Base-by-base conservation (phyloP, 2,797 vertebrate genomes). In the Prionace glauca region DNA sequence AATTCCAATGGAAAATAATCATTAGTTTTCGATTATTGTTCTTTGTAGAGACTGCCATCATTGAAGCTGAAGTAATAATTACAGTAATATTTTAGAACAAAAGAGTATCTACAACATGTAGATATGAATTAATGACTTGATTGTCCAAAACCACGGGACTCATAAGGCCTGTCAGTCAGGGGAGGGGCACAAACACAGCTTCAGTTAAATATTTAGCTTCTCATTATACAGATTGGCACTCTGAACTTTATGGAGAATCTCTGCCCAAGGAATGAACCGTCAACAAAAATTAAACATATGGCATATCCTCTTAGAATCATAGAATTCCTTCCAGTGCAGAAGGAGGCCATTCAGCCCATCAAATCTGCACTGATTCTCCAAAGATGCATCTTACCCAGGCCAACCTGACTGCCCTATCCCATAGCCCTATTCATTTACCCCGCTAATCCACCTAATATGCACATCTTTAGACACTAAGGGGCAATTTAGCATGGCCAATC, bases 1-100 rank as follows among this genome's bases (percentile, higher is more conserved):
- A 92, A 92, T 41, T 92, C 65, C 36, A 69, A 65, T 11, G 20
- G 20, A 92, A 92, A 92, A 92, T 69, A 91, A 36, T 65, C 67
- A 92, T 92, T 92, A 69, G n/a, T 67, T 69, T 92, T 41, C 90
- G 41, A 92, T 92, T 92, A 69, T 69, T 92, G 36, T 69, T 69
- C 90, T 92, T 92, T 69, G 22, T 41, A 41, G 16, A 92, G 41
- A 36, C 20, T 69, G 90, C 65, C 22, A 41, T 69, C 65, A 69
- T 92, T 92, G 41, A 69, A 92, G 65, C n/a, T 69, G 65, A 69
- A 92, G 65, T 69, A 36, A 12, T 69, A 69, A 92, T 92, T 41
- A 69, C n/a, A 69, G 41, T 9, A 84, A 45, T 1, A 24, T 84
- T 84, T 84, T 45, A 45, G 41, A 41, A 84, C 81, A 45, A 84